These are phyloP conservation scores for Rhinatrema bivittatum DNA, from an alignment of 2,797 vertebrate genomes.

Conservation along the genomic window DNA sequence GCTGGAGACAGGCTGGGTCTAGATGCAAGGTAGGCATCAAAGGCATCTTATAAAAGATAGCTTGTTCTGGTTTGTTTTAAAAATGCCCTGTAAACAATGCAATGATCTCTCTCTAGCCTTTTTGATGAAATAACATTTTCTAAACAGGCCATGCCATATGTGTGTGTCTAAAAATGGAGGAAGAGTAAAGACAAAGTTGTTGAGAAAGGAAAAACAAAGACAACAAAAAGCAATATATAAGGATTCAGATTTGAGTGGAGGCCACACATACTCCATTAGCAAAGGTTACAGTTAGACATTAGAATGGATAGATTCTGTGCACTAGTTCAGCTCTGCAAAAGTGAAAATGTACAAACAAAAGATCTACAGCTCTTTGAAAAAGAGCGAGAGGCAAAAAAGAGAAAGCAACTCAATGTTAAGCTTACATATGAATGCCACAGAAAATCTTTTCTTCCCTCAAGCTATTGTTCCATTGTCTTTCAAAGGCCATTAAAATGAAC, in stretches of 20 bases:
- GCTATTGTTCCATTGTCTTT: conserved; percentile 90
- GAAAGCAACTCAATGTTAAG: conserved; percentile 53
- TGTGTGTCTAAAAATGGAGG: neutral
- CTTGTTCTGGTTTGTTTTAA: no score
- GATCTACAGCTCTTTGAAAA: conserved; percentile 40
- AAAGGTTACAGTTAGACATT: conserved; percentile 47
- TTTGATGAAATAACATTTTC: no score
- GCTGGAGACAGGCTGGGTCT: no score
- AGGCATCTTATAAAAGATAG: no score
- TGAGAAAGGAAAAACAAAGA: neutral
- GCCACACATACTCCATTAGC: conserved; percentile 57
- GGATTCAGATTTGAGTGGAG: conserved; percentile 6
- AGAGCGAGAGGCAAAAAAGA: conserved; percentile 12
- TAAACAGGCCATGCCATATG: neutral
- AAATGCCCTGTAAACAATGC: no score
- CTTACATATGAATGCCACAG: conserved; percentile 58
- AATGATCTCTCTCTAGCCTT: no score
- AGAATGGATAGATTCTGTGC: conserved; percentile 43
- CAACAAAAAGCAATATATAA: neutral
- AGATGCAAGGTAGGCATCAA: no score
- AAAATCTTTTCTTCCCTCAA: conserved; percentile 67
- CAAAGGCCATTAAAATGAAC: conserved; percentile 95
- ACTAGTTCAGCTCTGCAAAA: conserved; percentile 57
- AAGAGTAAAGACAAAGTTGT: neutral
- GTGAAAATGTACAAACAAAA: conserved; percentile 47